These are phyloP conservation scores for Edolisoma coerulescens DNA, from an alignment of 2,113 vertebrate species.

Conservation along the genomic window DNA sequence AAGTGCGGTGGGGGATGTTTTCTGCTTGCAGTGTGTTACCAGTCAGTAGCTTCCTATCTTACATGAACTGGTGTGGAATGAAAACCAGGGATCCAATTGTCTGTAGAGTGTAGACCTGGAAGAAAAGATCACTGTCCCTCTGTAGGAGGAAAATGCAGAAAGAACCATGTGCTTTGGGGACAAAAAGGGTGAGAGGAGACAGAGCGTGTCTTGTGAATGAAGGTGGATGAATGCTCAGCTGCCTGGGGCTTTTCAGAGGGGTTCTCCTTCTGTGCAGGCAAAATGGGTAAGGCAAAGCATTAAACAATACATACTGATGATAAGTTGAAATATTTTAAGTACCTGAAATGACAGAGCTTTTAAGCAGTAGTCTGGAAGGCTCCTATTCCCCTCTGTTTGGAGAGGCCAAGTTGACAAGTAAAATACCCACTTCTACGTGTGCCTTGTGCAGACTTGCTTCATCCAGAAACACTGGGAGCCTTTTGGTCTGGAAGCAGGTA, in stretches of 20 bases:
- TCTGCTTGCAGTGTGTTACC: background rate
- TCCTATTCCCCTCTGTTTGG: background rate
- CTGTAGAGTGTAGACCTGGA: background rate
- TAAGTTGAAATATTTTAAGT: background rate
- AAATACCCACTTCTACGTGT: accelerated
- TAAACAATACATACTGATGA: background rate
- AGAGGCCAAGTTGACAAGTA: background rate
- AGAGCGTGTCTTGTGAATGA: background rate
- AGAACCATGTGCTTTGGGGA: background rate
- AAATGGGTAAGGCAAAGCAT: background rate
- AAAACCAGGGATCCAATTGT: background rate
- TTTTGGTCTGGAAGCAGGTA: background rate
- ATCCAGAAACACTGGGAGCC: background rate
- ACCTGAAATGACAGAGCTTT: background rate
- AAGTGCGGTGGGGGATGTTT: background rate
- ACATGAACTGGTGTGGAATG: background rate
- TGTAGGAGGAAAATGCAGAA: background rate
- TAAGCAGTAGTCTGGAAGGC: background rate
- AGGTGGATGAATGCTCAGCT: background rate
- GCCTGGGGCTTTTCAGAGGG: background rate
- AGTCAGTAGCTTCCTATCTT: background rate
- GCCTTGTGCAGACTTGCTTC: background rate
- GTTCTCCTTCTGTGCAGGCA: background rate
- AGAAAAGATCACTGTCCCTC: background rate
- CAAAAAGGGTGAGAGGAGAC: background rate